Percentiles rank a stretch among this genome's conserved stretches.
phyloP scores from a whole-genome alignment of 1,140 invertebrate genomes.

The Euglossa dilemma region DNA sequence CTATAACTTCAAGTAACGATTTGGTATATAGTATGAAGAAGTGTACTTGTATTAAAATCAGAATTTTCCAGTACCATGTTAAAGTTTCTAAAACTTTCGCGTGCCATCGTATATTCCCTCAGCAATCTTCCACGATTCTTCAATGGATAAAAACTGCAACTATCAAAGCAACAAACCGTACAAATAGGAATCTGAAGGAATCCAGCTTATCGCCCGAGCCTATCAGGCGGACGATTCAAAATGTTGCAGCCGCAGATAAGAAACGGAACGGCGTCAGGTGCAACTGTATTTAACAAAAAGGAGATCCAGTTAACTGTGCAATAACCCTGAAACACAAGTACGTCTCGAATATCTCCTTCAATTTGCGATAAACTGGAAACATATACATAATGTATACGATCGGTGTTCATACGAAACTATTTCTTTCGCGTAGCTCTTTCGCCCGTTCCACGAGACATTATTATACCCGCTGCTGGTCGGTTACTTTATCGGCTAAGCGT shows the following conservation, averaged over 20 bases:
- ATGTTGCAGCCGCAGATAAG: not conserved
- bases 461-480: not conserved
- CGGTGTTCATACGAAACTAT: not conserved
- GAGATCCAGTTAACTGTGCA: not conserved
- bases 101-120: no score
- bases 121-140: no score
- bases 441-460: not conserved
- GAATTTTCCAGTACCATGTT: no score
- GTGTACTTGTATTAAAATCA: no score
- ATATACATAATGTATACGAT: not conserved
- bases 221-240: not conserved
- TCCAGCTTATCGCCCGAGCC: not conserved
- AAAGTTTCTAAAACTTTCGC: no score
- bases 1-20: no score
- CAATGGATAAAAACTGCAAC: no score
- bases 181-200: not conserved
- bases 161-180: no score
- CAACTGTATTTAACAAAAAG: not conserved
- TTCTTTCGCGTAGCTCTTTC: not conserved
- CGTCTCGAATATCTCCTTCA: slow-evolving; percentile 9
- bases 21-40: no score
- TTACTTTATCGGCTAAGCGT: not conserved
- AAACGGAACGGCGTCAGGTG: not conserved
- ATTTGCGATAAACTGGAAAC: not conserved
- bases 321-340: slow-evolving; percentile 10